Conservation (phyloP, 2,888 invertebrate genomes). For the Netelia inedita region DNA sequence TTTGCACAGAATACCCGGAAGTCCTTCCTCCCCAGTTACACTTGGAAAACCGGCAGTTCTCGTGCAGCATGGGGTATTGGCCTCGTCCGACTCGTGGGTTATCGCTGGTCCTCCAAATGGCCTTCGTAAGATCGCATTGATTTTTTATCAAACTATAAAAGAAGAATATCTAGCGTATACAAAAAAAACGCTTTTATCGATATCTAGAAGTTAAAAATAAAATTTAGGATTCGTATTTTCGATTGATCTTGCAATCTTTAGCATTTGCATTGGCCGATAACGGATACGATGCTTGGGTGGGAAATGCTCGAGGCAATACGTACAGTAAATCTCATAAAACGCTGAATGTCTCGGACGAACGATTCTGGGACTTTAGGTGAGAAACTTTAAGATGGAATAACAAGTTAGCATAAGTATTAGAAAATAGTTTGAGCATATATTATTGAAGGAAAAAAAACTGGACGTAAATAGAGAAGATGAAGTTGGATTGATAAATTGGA, state of each 20-base stretch:
- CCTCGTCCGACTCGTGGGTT: conserved; percentile 79
- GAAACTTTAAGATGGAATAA: neutral
- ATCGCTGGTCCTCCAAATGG: conserved; percentile 76
- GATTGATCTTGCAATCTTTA: neutral
- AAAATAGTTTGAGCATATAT: too few relatives aligned
- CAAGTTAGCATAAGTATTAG: neutral
- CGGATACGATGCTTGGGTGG: conserved; percentile 87
- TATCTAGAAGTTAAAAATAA: neutral
- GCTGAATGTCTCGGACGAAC: neutral
- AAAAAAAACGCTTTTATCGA: neutral
- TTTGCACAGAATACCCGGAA: conserved; percentile 76
- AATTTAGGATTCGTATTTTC: neutral
- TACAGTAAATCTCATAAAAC: conserved; percentile 39
- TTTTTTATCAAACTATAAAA: neutral
- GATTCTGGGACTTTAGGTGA: conserved; percentile 76
- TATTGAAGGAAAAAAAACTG: too few relatives aligned
- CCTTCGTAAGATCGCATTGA: conserved; percentile 74
- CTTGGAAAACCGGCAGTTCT: conserved; percentile 74
- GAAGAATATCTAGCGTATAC: neutral
- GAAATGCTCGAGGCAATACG: conserved; percentile 84
- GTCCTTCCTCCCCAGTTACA: conserved; percentile 68
- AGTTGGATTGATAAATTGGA: too few relatives aligned
- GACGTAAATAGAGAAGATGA: too few relatives aligned
- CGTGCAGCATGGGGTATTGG: conserved; percentile 76
- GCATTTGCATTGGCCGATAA: conserved; percentile 85